Evolutionary conservation across 1,140 invertebrate species (phyloP), one percentile per base, ranked within the genome.

Genomic region (Hypothenemus hampei): DNA sequence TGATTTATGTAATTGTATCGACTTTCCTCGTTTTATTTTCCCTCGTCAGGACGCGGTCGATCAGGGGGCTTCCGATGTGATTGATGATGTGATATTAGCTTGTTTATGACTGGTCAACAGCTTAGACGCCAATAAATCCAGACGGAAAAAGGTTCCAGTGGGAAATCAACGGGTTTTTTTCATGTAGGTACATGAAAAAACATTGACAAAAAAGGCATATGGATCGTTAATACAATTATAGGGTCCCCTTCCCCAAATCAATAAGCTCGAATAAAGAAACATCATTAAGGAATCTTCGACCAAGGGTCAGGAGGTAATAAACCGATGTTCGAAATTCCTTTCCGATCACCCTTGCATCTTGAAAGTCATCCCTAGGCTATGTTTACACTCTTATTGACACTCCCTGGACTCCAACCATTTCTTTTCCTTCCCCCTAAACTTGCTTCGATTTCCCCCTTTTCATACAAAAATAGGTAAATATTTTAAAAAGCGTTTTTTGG

Each of bases 1-100:
- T 64, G 64, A 65, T 65, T 65, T 65, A 65, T 65, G 64, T 65
- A 65, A 65, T 65, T 65, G 62, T 60, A 62, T 65, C 61, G 59
- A 63, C 60, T 65, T 62, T 58, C 44, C 40, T 53, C 49, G 55
- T 57, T 50, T 45, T 51, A 43, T 47, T 56, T 56, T 56, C 24
- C 26, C 47, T 41, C 33, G 31, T 29, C 22, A 29, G 19, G 40
- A 43, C 16, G 36, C 24, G 33, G 37, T 45, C 33, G 24, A 21
- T 23, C 43, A 35, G 35, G 19, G 53, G 53, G 59, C 19, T 51
- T 53, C 53, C 49, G 43, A 11, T 55, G 29, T 59, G 57, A 59
- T 59, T 59, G 57, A 59, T 59, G 55, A 57, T 21, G 46, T 37
- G 46, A 57, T 57, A 51, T 51, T 37, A 51, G 39, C 39, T 50